Evolutionary conservation across 2,888 invertebrate species (phyloP), one percentile per base, ranked within the genome.

Genomic region (Drosophila crucigera): DNA sequence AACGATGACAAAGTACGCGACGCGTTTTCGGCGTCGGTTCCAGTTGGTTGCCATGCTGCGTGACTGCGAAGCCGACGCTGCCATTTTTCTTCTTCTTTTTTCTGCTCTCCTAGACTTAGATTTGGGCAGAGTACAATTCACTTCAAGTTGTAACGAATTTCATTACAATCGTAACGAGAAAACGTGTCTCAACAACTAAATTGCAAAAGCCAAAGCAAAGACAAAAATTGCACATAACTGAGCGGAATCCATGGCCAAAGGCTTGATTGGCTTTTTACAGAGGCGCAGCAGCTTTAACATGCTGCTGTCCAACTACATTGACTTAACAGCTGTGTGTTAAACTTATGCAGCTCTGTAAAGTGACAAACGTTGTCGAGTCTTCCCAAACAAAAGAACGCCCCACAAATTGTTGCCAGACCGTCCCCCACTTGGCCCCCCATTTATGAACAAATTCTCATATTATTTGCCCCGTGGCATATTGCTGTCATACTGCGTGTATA

Each of bases 131-230:
- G 52, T 66, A 89, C 85, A 89, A 76, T 87, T 86, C 88, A 87
- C 83, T 85, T 89, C 70, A 83, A 86, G 90, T 75, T 87, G 81
- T 86, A 79, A 74, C 86, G 82, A 88, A 90, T 89, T 88, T 89
- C 89, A 90, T 90, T 90, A 89, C 80, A 89, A 89, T 90, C 89
- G 87, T 87, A 88, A 87, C 82, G 82, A 79, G 83, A 83, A 87
- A 84, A 90, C 88, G 88, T 88, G 88, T 89, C 83, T 76, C 83
- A 84, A 89, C 87, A 74, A 79, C 89, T 84, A 90, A 88, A 88
- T 88, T 90, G 89, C 84, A 68, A 71, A 73, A 76, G 67, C 70
- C 54, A 80, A 74, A 84, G 71, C 87, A 70, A 49, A 70, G 70
- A 74, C 73, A 50, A 59, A 64, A 82, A 82, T 74, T 78, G 82